Evolutionary conservation across 1,140 invertebrate genomes (phyloP), one percentile per base, ranked within the genome.

Genomic region (Cherax quadricarinatus): DNA sequence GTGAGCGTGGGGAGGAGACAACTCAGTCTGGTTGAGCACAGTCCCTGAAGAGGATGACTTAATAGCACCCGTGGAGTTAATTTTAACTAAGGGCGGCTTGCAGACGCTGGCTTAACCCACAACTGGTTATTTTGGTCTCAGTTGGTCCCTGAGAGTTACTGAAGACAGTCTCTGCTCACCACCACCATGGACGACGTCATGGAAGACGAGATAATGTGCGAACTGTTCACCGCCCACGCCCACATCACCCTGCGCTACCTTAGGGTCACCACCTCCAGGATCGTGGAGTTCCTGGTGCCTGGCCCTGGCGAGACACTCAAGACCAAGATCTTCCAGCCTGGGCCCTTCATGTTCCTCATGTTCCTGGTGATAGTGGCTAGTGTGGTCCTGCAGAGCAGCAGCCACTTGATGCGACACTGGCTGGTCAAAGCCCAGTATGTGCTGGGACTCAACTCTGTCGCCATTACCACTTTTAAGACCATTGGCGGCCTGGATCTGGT

Each of bases 141-240:
- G 81, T 83, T 83, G 51, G 81, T 83, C 81, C 81, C 81, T 48
- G 49, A 60, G 81, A 83, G 81, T 30, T 10, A 21, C 3, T 16
- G 2, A 24, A 10, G 81, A 57, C 21, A 83, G 51, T 6, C 10
- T 57, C n/a, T 30, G 48, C 57, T 60, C 62, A 66, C 62, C 62
- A 51, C 49, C 53, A 86, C 48, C 14, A 92, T 92, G 91, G 91
- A 92, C 83, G 91, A 92, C 73, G 80, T 88, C 16, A 87, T 92
- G 86, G 91, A 92, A 78, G 86, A 88, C 60, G 91, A 92, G 73
- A 88, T 92, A 16, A 73, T 92, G 16, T 92, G 82, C n/a, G 91
- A 92, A 51, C 18, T 92, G 62, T 88, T 92, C 86, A 88, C 86
- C 18, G 80, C 91, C 12, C 91, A 92, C 80, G 81, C 75, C 51